Conservation (phyloP, 2,797 vertebrate genomes). For the Halcyon leucocephala region DNA sequence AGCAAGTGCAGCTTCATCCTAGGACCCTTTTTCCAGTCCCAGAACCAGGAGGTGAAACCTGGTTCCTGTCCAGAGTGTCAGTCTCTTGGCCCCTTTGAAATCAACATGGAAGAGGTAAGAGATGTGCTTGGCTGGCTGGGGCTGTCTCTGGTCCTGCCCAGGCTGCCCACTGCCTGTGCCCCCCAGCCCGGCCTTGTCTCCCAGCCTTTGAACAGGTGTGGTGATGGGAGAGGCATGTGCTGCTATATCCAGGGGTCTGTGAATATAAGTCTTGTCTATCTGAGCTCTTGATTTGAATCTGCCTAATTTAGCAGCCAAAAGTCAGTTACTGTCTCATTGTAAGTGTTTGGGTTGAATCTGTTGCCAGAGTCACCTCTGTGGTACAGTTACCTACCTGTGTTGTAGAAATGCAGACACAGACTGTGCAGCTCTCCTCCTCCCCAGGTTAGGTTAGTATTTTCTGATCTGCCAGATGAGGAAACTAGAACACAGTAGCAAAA, state of each 20-base stretch:
- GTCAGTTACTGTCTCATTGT: not conserved
- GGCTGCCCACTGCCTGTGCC: not conserved
- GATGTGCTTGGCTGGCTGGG: not conserved
- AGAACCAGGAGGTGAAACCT: conserved; percentile 98
- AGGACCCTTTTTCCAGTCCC: conserved; percentile 96
- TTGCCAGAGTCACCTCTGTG: not conserved
- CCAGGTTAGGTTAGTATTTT: not conserved
- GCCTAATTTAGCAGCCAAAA: not conserved
- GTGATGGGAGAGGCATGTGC: not conserved
- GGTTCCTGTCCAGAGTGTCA: conserved; percentile 99
- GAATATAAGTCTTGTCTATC: not conserved
- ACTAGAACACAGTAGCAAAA: not conserved
- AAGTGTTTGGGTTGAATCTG: not conserved
- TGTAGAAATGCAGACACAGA: not conserved
- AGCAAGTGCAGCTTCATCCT: conserved; percentile 95
- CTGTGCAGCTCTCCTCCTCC: not conserved
- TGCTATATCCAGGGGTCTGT: not conserved
- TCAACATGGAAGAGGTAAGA: conserved; percentile 98
- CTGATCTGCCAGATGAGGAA: not conserved
- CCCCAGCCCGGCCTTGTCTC: not conserved
- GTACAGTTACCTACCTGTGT: not conserved
- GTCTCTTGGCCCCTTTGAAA: conserved; percentile 93
- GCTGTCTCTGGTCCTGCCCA: not conserved
- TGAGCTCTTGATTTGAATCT: not conserved
- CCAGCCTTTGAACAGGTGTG: not conserved